Base-by-base conservation (phyloP, 2,888 invertebrate species). In the Parnassius orleans region DNA sequence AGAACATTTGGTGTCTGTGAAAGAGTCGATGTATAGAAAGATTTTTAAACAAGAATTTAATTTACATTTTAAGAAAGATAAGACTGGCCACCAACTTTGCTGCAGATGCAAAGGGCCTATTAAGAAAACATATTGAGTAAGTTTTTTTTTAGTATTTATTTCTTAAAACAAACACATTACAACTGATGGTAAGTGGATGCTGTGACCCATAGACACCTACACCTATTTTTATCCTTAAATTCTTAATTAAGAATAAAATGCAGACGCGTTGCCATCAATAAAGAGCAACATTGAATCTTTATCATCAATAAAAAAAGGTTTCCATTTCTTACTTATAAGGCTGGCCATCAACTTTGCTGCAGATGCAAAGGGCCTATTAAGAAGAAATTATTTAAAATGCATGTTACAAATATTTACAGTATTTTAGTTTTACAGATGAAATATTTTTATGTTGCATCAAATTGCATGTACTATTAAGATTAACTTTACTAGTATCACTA, bases 1-100 rank as follows among this genome's bases (percentile, higher is more conserved):
- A 47, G 83, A 87, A 1, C 78, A 78, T 66, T 54, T 74, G 1
- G 69, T 68, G 10, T 72, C 81, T 10, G 89, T 89, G 0, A 90
- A 89, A 70, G 88, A 90, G 64, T 89, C 89, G 0, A 91, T 91
- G 90, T 91, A 89, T 60, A 86, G 90, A 62, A 90, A 87, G 72
- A 91, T 91, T 65, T 83, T 89, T 67, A 86, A 83, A 47, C 74
- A 79, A 43, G 90, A 91, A 62, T 91, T 86, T 62, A 90, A 90
- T 74, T 74, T 91, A 60, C 76, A 84, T 70, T 89, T 90, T 68
- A 81, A 78, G 47, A 88, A 83, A 70, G 68, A 77, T 41, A 87
- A 87, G 64, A 70, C 73, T 19, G 80, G 84, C 10, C 80, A 80
- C 33, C 76, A 77, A 41, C 55, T 90, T 33, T 90, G 90, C 68